Conservation (phyloP, 2,888 invertebrate genomes). For the Athetis lepigone region DNA sequence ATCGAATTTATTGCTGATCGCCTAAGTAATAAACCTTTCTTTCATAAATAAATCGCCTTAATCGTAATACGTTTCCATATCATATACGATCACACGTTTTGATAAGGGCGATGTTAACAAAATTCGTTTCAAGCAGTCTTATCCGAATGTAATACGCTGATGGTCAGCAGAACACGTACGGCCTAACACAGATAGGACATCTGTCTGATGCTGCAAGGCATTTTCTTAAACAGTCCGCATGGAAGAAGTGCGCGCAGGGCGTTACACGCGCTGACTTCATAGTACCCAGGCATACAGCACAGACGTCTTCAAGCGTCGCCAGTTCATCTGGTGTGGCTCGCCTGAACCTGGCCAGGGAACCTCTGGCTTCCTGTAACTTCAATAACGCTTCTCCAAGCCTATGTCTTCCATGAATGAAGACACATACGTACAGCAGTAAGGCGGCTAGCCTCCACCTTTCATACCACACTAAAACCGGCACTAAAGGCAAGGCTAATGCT, state of each 20-base stretch:
- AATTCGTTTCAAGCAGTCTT: slow-evolving; percentile 76
- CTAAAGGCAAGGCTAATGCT: slow-evolving; percentile 89
- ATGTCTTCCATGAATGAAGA: slow-evolving; percentile 92
- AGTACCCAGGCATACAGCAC: slow-evolving; percentile 93
- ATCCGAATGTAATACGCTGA: slow-evolving; percentile 61
- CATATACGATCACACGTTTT: too few species aligned
- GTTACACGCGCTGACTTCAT: slow-evolving; percentile 94
- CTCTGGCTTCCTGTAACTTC: slow-evolving; percentile 91
- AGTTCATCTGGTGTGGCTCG: slow-evolving; percentile 92
- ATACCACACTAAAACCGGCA: slow-evolving; percentile 89
- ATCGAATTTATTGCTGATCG: slow-evolving; percentile 8
- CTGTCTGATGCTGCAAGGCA: slow-evolving; percentile 93
- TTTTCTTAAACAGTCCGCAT: slow-evolving; percentile 93
- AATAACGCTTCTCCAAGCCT: slow-evolving; percentile 89
- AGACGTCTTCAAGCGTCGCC: slow-evolving; percentile 93
- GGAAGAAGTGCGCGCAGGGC: slow-evolving; percentile 95
- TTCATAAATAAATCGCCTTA: slow-evolving; percentile 33
- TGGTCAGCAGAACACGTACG: slow-evolving; percentile 90
- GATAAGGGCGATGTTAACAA: slow-evolving; percentile 54
- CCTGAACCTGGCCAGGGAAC: slow-evolving; percentile 91
- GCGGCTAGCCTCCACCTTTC: slow-evolving; percentile 91
- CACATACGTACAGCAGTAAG: slow-evolving; percentile 92
- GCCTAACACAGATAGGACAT: slow-evolving; percentile 94
- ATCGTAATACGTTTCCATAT: slow-evolving; percentile 60
- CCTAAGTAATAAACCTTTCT: not conserved